Base-by-base conservation (phyloP, 2,113 vertebrate genomes). In the Pandion haliaetus region DNA sequence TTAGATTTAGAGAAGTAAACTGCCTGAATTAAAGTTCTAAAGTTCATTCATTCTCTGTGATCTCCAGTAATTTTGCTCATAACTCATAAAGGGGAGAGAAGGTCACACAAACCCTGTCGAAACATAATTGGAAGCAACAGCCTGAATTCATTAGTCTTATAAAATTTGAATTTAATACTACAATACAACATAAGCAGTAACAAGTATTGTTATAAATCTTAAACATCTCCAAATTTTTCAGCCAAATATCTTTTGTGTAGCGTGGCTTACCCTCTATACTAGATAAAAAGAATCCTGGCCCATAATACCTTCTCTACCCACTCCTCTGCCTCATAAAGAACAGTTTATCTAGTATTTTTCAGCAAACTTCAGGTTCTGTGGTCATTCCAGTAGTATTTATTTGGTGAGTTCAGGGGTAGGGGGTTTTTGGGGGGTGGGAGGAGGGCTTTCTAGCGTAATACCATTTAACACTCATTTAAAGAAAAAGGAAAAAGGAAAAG, bases 1-100 rank as follows among this genome's bases (percentile, higher is more conserved):
- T 85, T 40, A 84, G 58, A 78, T 82, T 73, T 90, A 79, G 20
- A 89, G 18, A 95, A 95, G 93, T 76, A 72, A 81, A 58, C 31
- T 87, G 72, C 25, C 25, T 61, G 14, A 71, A 70, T 76, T 85
- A 79, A 45, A 76, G 28, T 66, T 73, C 25, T 69, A 25, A 89
- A 79, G 61, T 87, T 76, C 36, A 93, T 52, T 88, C 34, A 20
- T 90, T 88, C 15, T 79, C 57, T 69, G 4, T 76, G 31, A 94
- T 85, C 44, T 79, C 31, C 3, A 47, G 20, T 57, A 82, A 82
- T 90, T 87, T 78, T 76, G 12, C 26, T 73, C 17, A 11, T 82
- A 95, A 84, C 28, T 83, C 49, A 69, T 38, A 26, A 29, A 52
- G 4, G 31, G 21, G 5, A 85, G 73, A 91, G 23, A 24, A 82